Percentiles rank a stretch among this genome's conserved stretches.
phyloP scores from a whole-genome alignment of 2,888 invertebrate species.

The Lithophane leautieri region DNA sequence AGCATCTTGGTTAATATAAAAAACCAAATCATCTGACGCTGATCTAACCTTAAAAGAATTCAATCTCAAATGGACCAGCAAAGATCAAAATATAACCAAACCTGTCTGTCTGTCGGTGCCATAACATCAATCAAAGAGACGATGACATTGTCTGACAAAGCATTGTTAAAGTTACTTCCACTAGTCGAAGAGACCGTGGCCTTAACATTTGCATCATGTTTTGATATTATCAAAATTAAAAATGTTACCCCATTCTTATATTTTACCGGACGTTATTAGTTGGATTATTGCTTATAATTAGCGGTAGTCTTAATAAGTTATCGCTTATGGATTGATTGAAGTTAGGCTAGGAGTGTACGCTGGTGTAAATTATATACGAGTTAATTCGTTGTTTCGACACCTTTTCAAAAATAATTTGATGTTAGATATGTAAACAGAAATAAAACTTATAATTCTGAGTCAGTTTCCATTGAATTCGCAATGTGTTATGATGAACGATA shows the following conservation, averaged over 20 bases:
- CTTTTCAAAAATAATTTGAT: neutral
- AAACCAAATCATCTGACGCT: conserved; percentile 3
- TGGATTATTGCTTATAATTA: conserved; percentile 40
- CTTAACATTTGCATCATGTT: conserved; percentile 32
- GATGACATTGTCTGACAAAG: conserved; percentile 58
- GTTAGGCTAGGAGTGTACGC: neutral
- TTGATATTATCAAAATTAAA: conserved; percentile 6
- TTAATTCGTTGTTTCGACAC: neutral
- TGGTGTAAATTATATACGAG: neutral
- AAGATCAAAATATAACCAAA: conserved; percentile 54
- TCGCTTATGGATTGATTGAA: conserved; percentile 12
- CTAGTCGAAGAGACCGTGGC: conserved; percentile 49
- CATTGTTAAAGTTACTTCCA: conserved; percentile 57
- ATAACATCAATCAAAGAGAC: conserved; percentile 60
- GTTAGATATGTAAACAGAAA: neutral
- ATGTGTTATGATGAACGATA: conserved; percentile 23
- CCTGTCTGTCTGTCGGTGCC: conserved; percentile 52
- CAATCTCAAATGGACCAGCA: conserved; percentile 48
- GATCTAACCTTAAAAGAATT: conserved; percentile 49
- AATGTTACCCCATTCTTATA: conserved; percentile 32
- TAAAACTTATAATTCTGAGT: neutral
- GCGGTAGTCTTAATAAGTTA: neutral
- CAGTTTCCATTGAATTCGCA: conserved; percentile 27
- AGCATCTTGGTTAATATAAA: neutral
- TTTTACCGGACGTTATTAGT: conserved; percentile 30